These are phyloP conservation scores for Hyphantria cunea DNA, from an alignment of 1,140 invertebrate species.

Conservation along the genomic window DNA sequence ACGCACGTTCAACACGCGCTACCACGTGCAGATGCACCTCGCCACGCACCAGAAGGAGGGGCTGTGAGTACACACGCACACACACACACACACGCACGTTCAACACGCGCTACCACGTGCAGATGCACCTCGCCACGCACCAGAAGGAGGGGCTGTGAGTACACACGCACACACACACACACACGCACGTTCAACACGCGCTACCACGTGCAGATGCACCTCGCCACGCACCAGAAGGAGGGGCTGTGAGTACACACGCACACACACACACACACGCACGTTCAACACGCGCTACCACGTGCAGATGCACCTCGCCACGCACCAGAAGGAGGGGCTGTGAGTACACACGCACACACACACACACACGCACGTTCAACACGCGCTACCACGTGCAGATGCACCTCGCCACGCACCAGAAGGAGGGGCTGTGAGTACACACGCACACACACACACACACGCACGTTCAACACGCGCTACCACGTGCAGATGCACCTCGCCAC, in stretches of 20 bases:
- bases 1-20: conserved; percentile 70
- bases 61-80: conserved; percentile 52
- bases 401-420: conserved; percentile 27
- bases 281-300: conserved; percentile 69
- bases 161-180: not conserved
- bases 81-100: conserved; percentile 61
- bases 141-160: conserved; percentile 61
- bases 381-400: conserved; percentile 65
- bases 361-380: conserved; percentile 69
- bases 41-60: conserved; percentile 43
- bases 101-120: conserved; percentile 65
- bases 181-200: conserved; percentile 71
- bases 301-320: conserved; percentile 44
- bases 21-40: conserved; percentile 59
- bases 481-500: conserved; percentile 49
- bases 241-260: conserved; percentile 56
- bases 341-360: conserved; percentile 34
- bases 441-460: conserved; percentile 50
- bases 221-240: conserved; percentile 34
- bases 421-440: conserved; percentile 58
- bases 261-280: conserved; percentile 55
- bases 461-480: conserved; percentile 70
- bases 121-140: conserved; percentile 41
- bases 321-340: conserved; percentile 61
- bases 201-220: conserved; percentile 62